A percentile compares a stretch with the other conserved stretches of the same genome.
These are phyloP conservation scores for Cosmia pyralina DNA, from an alignment of 2,888 invertebrate genomes.

Conservation along the genomic window DNA sequence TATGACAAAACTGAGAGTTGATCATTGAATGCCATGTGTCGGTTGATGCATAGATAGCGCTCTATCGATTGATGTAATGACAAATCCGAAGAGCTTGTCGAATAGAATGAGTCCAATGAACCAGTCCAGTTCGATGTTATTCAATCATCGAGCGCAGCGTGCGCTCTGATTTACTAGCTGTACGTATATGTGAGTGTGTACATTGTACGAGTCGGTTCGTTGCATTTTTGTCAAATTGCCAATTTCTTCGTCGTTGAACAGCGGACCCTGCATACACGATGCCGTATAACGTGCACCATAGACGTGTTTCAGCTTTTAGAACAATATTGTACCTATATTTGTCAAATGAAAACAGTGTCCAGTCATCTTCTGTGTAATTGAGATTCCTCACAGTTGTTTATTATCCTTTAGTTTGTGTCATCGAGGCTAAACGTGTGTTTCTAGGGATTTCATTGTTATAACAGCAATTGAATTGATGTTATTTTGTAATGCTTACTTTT, in stretches of 20 bases:
- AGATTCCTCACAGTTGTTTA: conserved; percentile 50
- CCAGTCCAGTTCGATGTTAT: conserved; percentile 71
- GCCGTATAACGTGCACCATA: conserved; percentile 34
- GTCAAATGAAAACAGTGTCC: conserved; percentile 23
- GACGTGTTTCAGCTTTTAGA: conserved; percentile 38
- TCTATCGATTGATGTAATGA: conserved; percentile 45
- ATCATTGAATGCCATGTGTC: conserved; percentile 25
- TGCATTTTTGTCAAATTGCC: conserved; percentile 87
- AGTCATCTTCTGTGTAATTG: conserved; percentile 40
- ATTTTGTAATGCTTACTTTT: not conserved
- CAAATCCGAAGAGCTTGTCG: conserved; percentile 53
- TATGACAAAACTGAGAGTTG: conserved; percentile 36
- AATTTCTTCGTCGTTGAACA: conserved; percentile 77
- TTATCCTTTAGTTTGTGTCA: conserved; percentile 67
- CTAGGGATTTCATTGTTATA: conserved; percentile 50
- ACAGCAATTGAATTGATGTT: conserved; percentile 2
- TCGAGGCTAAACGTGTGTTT: conserved; percentile 60
- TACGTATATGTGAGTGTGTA: conserved; percentile 51
- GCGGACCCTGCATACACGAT: conserved; percentile 47
- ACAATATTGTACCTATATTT: conserved; percentile 27
- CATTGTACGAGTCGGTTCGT: conserved; percentile 71
- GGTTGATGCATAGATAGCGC: conserved; percentile 27
- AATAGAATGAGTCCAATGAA: conserved; percentile 79
- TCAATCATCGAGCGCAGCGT: conserved; percentile 71
- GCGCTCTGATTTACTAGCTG: conserved; percentile 60